Evolutionary conservation across 2,888 invertebrate genomes (phyloP).

Genomic region (Lapara coniferarum): DNA sequence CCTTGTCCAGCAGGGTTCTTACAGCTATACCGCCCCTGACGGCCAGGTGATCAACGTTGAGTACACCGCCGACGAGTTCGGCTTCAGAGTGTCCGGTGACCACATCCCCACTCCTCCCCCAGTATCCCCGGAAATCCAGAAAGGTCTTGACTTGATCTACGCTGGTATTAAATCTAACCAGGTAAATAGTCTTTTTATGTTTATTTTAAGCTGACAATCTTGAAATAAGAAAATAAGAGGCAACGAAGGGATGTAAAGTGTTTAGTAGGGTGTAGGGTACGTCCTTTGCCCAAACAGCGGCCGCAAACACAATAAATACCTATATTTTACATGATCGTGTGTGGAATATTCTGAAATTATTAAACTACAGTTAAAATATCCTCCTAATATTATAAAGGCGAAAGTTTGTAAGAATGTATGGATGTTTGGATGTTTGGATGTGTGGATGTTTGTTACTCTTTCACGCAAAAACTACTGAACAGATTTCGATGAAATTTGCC

Average conservation of each 20-base stretch:
- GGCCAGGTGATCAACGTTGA: slow-evolving; percentile 89
- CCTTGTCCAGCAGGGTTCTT: slow-evolving; percentile 90
- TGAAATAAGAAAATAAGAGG: too few species aligned
- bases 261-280: too few species aligned
- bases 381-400: too few species aligned
- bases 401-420: too few species aligned
- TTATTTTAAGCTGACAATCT: neutral
- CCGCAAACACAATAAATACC: neutral
- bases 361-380: too few species aligned
- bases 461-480: too few species aligned
- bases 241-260: too few species aligned
- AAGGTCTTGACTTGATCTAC: slow-evolving; percentile 93
- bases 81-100: slow-evolving; percentile 91
- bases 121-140: slow-evolving; percentile 92
- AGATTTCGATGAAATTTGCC: too few species aligned
- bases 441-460: too few species aligned
- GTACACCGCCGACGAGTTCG: slow-evolving; percentile 92
- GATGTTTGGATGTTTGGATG: too few species aligned
- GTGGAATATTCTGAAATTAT: too few species aligned
- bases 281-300: neutral
- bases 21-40: slow-evolving; percentile 91
- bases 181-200: slow-evolving; percentile 53
- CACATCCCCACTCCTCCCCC: slow-evolving; percentile 94
- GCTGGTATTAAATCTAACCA: slow-evolving; percentile 88
- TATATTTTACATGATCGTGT: too few species aligned